Conservation (phyloP, 2,888 invertebrate genomes). For the Strigamia transsilvanica region DNA sequence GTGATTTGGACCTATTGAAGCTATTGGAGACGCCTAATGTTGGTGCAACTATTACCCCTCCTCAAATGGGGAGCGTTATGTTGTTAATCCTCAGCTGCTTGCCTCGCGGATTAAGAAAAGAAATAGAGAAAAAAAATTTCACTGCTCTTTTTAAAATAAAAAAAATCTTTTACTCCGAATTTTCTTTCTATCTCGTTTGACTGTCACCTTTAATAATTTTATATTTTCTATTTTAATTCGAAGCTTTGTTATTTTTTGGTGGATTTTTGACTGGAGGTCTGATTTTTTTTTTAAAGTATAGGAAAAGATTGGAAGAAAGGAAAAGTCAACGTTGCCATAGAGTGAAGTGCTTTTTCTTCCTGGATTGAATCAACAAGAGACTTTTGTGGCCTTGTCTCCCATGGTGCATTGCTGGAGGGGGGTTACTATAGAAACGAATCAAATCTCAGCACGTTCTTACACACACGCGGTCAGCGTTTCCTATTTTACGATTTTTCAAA, state of each 20-base stretch:
- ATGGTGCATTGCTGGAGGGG: constrained; percentile 31
- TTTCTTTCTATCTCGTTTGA: background rate
- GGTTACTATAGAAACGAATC: constrained; percentile 38
- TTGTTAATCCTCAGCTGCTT: constrained; percentile 26
- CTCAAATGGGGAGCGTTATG: background rate
- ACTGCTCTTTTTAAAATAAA: background rate
- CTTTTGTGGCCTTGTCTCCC: constrained; percentile 38
- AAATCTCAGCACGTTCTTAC: constrained; percentile 35
- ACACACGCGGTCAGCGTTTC: constrained; percentile 34
- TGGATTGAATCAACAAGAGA: constrained; percentile 38
- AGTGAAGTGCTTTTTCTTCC: constrained; percentile 34
- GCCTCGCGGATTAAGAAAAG: background rate
- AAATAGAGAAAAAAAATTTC: background rate
- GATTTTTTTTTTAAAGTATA: background rate
- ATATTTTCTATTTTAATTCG: too few species aligned
- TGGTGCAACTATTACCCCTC: background rate
- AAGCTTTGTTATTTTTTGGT: background rate
- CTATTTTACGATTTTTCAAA: constrained; percentile 38
- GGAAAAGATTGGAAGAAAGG: constrained; percentile 19
- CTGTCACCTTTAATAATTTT: too few species aligned
- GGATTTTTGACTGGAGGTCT: background rate
- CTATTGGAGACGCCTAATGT: background rate
- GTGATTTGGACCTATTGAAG: constrained; percentile 3
- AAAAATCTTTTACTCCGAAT: background rate
- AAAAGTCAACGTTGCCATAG: constrained; percentile 36